Conservation (phyloP, 2,113 vertebrate genomes). For the Pogonocichla stellata region DNA sequence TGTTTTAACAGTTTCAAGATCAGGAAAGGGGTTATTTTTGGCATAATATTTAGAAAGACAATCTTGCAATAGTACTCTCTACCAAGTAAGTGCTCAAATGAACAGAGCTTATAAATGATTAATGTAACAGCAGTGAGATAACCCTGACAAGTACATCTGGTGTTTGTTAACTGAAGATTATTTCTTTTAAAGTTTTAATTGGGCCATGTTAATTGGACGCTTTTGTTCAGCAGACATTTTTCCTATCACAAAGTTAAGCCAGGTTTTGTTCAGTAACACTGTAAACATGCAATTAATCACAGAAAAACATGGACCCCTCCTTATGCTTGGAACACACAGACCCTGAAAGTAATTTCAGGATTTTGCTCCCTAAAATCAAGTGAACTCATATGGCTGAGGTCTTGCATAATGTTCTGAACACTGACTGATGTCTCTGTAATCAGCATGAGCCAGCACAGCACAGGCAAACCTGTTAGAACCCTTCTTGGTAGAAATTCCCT, state of each 20-base stretch:
- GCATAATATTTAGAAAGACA: slow-evolving; percentile 14
- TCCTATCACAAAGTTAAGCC: slow-evolving; percentile 15
- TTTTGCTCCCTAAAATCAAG: neutral
- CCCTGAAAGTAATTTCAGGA: neutral
- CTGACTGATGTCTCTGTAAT: neutral
- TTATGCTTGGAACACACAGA: neutral
- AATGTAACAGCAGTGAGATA: slow-evolving; percentile 46
- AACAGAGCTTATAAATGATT: slow-evolving; percentile 32
- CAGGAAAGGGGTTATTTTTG: slow-evolving; percentile 5
- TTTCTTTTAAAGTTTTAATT: slow-evolving; percentile 54
- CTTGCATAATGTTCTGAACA: neutral
- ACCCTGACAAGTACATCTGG: slow-evolving; percentile 47
- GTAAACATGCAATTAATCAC: slow-evolving; percentile 50
- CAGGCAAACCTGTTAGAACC: neutral
- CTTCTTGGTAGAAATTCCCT: neutral
- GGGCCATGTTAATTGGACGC: slow-evolving; percentile 22
- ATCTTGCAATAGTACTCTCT: neutral
- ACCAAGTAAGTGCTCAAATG: slow-evolving; percentile 10
- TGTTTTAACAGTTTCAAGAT: slow-evolving; percentile 8
- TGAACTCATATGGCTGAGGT: neutral
- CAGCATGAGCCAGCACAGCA: neutral
- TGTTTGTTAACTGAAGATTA: slow-evolving; percentile 53
- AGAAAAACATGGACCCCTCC: neutral
- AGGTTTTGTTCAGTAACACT: slow-evolving; percentile 36
- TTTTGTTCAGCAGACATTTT: slow-evolving; percentile 25